A percentile compares a stretch with the other conserved stretches of the same genome.
phyloP scores from a whole-genome alignment of 2,888 invertebrate genomes.

The Drosophila lutescens region DNA sequence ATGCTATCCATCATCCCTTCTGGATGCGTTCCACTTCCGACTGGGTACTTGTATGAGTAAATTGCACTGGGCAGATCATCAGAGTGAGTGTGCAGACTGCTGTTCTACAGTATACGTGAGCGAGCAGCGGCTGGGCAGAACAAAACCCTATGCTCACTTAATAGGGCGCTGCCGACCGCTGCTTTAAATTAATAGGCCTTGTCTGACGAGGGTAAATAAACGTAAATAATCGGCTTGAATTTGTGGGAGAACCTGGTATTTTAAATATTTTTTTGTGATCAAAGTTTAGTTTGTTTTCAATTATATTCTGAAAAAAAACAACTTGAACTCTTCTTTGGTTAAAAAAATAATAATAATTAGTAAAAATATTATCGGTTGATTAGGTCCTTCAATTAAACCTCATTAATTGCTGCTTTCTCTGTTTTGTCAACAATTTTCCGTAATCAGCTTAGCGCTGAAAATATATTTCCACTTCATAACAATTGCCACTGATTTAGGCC shows the following conservation, averaged over 20 bases:
- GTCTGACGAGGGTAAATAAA: not conserved
- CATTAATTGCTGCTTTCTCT: constrained; percentile 5
- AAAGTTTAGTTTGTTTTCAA: not conserved
- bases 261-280: not conserved
- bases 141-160: no score
- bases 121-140: no score
- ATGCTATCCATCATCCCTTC: no score
- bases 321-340: not conserved
- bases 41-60: no score
- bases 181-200: not conserved
- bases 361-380: not conserved
- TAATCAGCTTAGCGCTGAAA: constrained; percentile 15
- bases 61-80: no score
- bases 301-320: not conserved
- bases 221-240: not conserved
- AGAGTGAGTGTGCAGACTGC: no score
- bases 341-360: not conserved
- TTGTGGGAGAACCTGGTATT: no score
- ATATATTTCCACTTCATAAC: constrained; percentile 13
- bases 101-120: no score
- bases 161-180: no score
- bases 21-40: no score
- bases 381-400: not conserved
- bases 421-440: constrained; percentile 17
- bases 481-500: constrained; percentile 10